These are phyloP conservation scores for Brienomyrus brachyistius DNA, from an alignment of 2,113 vertebrate genomes.

Conservation along the genomic window DNA sequence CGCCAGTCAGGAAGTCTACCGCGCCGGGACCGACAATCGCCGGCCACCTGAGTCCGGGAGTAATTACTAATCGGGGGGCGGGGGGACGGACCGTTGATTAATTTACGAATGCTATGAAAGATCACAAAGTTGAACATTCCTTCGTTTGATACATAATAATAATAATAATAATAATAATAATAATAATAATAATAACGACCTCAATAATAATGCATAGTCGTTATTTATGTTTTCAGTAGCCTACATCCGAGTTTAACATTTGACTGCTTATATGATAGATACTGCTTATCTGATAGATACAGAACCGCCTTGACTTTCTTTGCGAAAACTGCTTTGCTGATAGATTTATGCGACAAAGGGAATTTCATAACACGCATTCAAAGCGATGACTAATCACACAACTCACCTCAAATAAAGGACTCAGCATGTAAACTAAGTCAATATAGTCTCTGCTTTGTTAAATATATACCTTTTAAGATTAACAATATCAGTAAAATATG, in stretches of 20 bases:
- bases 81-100: not conserved
- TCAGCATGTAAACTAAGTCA: not conserved
- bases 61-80: not conserved
- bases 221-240: not conserved
- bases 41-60: not conserved
- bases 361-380: not conserved
- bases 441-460: not conserved
- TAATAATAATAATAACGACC: not conserved
- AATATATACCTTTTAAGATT: not conserved
- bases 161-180: not conserved
- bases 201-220: not conserved
- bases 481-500: not conserved
- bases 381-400: not conserved
- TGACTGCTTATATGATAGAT: not conserved
- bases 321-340: not conserved
- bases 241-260: not conserved
- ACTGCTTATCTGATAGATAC: not conserved
- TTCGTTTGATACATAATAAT: not conserved
- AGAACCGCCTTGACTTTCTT: not conserved
- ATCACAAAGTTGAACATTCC: not conserved
- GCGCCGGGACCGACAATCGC: not conserved
- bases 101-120: not conserved
- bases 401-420: not conserved
- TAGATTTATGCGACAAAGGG: not conserved
- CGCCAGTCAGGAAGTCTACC: not conserved